A percentile compares a stretch with the other conserved stretches of the same genome.
These are phyloP conservation scores for Onychorhynchus coronatus DNA, from an alignment of 2,113 vertebrate genomes.

Conservation along the genomic window DNA sequence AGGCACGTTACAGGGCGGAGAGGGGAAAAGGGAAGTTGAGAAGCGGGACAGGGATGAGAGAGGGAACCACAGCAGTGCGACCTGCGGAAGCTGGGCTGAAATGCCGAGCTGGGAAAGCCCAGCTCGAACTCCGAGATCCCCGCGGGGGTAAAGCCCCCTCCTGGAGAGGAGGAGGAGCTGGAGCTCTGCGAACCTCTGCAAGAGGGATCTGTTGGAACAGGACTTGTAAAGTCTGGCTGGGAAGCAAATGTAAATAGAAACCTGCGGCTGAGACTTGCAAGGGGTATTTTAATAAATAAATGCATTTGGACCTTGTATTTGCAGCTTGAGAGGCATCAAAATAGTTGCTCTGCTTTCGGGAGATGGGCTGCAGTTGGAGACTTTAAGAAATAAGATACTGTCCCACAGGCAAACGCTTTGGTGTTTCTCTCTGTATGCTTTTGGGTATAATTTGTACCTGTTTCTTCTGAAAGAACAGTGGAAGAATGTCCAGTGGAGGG, in stretches of 20 bases:
- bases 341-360: not conserved
- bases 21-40: not conserved
- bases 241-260: not conserved
- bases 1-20: not conserved
- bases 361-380: rapidly evolving
- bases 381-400: rapidly evolving
- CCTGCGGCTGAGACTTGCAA: not conserved
- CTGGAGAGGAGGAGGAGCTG: not conserved
- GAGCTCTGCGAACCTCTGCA: not conserved
- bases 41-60: rapidly evolving
- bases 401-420: rapidly evolving
- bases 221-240: not conserved
- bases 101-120: rapidly evolving
- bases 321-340: not conserved
- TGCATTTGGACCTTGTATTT: not conserved
- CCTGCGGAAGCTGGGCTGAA: not conserved
- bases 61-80: not conserved
- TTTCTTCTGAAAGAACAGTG: rapidly evolving
- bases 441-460: rapidly evolving
- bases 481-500: rapidly evolving
- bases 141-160: not conserved
- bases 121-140: rapidly evolving
- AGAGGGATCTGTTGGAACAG: not conserved
- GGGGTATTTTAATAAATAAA: not conserved
- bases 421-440: rapidly evolving